Evolutionary conservation across 2,113 vertebrate genomes (phyloP), one percentile per base, ranked within the genome.

Genomic region (Marmota monax): DNA sequence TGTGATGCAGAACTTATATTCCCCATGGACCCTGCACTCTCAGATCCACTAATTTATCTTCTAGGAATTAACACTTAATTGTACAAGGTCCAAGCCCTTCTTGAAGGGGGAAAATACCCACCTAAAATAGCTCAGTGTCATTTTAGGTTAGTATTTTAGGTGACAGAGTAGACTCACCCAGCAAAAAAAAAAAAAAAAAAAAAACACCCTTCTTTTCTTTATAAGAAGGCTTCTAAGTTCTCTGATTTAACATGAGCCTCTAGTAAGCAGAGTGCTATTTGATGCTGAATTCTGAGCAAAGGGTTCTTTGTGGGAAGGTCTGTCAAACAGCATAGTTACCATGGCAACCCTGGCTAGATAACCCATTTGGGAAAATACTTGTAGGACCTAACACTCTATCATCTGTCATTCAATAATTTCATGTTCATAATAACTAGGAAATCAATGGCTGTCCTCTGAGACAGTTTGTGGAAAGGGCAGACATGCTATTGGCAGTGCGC

Each of bases 371-470:
- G 98, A 99, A 99, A 99, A 98, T 98, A 98, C 98, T 99, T 98
- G 98, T 98, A 98, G 99, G 98, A 98, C 98, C 98, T 98, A 98
- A 98, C 98, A 99, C 98, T 99, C 99, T 98, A 99, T 99, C 99
- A 99, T 99, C 98, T 98, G 98, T 99, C 99, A 99, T 99, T 99
- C 99, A 99, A 99, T 99, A 99, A 99, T 99, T 99, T 99, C 97
- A 96, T 99, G 99, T 99, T 99, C 98, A 98, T 99, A 99, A 98
- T 99, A 99, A 99, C 98, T 98, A 99, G 98, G 98, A 99, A 99
- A 99, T 99, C 99, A 99, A 99, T 99, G 98, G 90, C 96, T 97
- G 92, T 99, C 99, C 99, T 99, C 96, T 0, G 98, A 99, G 99
- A 98, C 98, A 95, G 98, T 98, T 98, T 97, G 98, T 97, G 97